Base-by-base conservation (phyloP, 2,797 vertebrate genomes). In the Steatocranus sp. region DNA sequence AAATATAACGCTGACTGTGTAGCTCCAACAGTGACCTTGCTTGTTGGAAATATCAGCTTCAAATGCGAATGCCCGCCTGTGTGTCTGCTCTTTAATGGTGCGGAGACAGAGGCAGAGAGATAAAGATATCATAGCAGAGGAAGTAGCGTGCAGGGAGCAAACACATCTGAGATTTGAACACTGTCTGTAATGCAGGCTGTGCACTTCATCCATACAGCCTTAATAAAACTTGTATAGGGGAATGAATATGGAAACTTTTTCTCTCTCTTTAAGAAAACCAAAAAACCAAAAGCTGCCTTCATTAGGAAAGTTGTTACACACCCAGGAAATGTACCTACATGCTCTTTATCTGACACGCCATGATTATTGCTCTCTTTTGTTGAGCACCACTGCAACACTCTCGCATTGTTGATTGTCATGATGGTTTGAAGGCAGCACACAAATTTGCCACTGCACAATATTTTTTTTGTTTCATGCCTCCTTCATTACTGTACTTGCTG, bases 11-110 rank as follows among this genome's bases (percentile, higher is more conserved):
- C 32, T 14, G 83, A 80, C 25, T 25, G 18, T 15, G 32, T 38
- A 23, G 80, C 88, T 83, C 83, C 81, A 76, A 58, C 83, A 85
- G 41, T 88, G 90, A 92, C 83, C 84, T 83, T 82, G 83, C 83
- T 85, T 8, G 5, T 27, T 76, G 61, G 49, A 70, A 36, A 75
- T 88, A 90, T 93, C 81, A 70, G 79, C 92, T 92, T 94, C 83
- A 85, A 76, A 88, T 82, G 63, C 20, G 43, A 83, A 85, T 54
- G 15, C 43, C 80, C 70, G 86, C 79, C 56, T 78, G 48, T 38
- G 78, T 18, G 9, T 85, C 82, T 66, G 58, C 48, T 84, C 50
- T 83, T 81, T 79, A 86, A 85, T 81, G 68, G 86, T 78, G 80
- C n/a, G 15, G 53, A 87, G 76, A 83, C 20, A 3, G 56, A 87